These are phyloP conservation scores for Caranx ignobilis DNA, from an alignment of 2,113 vertebrate species.

Conservation along the genomic window DNA sequence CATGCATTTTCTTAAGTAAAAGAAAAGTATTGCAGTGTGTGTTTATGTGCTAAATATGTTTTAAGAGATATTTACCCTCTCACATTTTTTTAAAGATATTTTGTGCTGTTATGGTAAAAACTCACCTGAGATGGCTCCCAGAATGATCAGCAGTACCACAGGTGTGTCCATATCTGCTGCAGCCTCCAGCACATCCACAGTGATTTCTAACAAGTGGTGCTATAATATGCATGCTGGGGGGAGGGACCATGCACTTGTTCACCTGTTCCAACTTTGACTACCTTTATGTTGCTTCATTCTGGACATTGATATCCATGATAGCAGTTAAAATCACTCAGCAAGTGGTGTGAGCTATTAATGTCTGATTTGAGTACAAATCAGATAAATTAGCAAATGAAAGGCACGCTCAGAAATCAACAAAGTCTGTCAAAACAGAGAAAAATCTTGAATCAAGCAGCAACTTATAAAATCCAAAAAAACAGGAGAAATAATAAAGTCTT, in stretches of 20 bases:
- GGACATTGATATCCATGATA: background rate
- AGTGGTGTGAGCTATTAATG: background rate
- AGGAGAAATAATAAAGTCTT: too few species aligned
- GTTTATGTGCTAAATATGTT: too few species aligned
- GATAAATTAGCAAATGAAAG: background rate
- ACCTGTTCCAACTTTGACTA: background rate
- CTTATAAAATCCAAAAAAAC: too few species aligned
- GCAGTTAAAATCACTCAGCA: background rate
- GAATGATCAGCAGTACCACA: conserved; percentile 31
- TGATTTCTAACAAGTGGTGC: conserved; percentile 4
- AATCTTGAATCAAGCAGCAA: background rate
- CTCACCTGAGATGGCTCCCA: conserved; percentile 50
- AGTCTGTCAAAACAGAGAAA: too few species aligned
- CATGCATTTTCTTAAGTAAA: too few species aligned
- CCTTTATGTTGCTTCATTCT: background rate
- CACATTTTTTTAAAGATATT: too few species aligned
- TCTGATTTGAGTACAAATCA: background rate
- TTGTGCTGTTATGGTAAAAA: background rate
- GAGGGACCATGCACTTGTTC: background rate
- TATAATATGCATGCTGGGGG: background rate
- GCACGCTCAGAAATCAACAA: background rate
- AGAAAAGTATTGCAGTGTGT: too few species aligned
- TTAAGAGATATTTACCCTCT: background rate
- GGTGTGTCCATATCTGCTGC: conserved; percentile 35
- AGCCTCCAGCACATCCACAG: background rate